phyloP scores from a whole-genome alignment of 1,140 invertebrate species.

The Bombus confusus region DNA sequence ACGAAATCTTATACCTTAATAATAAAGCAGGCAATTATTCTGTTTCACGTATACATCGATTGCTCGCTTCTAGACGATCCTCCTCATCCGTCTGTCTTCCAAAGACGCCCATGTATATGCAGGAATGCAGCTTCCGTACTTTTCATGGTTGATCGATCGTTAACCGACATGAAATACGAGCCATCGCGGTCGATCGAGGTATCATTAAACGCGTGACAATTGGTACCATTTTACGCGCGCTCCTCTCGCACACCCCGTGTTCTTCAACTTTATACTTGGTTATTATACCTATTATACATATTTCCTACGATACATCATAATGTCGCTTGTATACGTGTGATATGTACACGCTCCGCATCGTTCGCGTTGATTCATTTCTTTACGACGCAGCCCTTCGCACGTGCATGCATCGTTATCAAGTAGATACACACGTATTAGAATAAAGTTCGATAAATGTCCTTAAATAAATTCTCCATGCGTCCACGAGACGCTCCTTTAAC shows the following conservation, averaged over 20 bases:
- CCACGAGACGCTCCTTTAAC: neutral
- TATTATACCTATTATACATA: neutral
- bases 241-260: neutral
- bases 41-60: neutral
- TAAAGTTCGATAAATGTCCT: neutral
- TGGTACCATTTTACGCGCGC: neutral
- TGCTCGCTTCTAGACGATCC: neutral
- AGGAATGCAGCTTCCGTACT: neutral
- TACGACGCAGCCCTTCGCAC: neutral
- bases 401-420: neutral
- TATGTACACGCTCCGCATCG: neutral
- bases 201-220: neutral
- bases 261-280: neutral
- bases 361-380: neutral
- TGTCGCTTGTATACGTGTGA: neutral
- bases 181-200: neutral
- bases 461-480: neutral
- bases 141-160: constrained; percentile 7
- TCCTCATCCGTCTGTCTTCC: constrained; percentile 36
- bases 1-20: neutral
- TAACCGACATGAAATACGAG: neutral
- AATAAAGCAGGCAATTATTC: neutral
- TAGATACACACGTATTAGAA: neutral
- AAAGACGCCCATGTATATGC: constrained; percentile 46
- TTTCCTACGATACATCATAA: neutral